Conservation (phyloP, 2,113 vertebrate species). For the Aphelocoma coerulescens region DNA sequence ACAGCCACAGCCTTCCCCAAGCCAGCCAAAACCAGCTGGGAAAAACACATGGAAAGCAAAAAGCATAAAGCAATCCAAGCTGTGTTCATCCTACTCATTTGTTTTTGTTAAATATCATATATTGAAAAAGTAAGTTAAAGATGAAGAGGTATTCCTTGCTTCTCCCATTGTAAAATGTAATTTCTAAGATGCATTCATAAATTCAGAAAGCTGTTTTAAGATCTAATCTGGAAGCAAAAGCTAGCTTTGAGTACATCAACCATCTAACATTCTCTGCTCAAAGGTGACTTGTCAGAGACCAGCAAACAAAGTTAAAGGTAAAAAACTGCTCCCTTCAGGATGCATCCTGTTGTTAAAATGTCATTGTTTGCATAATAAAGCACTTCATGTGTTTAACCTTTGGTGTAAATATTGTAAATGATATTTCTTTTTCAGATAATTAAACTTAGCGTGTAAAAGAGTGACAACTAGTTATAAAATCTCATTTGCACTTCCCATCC, state of each 20-base stretch:
- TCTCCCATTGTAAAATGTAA: neutral
- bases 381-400: conserved; percentile 10
- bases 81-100: neutral
- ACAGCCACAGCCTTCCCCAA: neutral
- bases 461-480: conserved; percentile 9
- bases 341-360: conserved; percentile 14
- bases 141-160: neutral
- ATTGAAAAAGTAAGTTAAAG: neutral
- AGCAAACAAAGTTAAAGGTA: neutral
- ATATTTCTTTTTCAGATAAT: conserved; percentile 33
- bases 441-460: neutral
- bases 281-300: neutral
- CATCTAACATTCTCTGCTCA: neutral
- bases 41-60: neutral
- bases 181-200: neutral
- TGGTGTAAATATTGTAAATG: neutral
- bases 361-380: conserved; percentile 21
- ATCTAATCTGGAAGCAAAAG: neutral
- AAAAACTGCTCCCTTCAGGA: neutral
- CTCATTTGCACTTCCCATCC: conserved; percentile 3
- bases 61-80: neutral
- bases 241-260: neutral
- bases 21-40: neutral
- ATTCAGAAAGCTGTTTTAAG: neutral
- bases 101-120: neutral